Evolutionary conservation across 2,888 invertebrate species (phyloP).

Genomic region (Tiliacea citrago): DNA sequence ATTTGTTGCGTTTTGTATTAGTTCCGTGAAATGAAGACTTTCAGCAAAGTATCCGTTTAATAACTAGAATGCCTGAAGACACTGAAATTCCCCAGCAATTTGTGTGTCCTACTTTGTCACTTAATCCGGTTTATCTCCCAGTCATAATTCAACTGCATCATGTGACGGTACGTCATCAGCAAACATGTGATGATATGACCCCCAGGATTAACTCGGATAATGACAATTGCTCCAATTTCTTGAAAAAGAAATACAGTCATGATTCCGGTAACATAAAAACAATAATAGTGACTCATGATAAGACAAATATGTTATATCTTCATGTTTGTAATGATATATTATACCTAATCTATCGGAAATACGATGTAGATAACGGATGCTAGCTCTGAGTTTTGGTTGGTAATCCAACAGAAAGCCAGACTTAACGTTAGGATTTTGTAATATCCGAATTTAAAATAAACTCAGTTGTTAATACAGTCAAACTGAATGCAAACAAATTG

Average conservation of each 20-base stretch:
- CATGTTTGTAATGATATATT: neutral
- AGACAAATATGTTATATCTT: neutral
- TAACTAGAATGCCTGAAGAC: constrained; percentile 2
- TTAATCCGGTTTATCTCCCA: constrained; percentile 39
- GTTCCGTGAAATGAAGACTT: neutral
- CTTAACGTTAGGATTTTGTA: constrained; percentile 9
- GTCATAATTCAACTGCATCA: constrained; percentile 44
- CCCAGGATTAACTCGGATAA: constrained; percentile 36
- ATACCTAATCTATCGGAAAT: constrained; percentile 1
- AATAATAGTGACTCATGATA: neutral
- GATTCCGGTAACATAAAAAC: neutral
- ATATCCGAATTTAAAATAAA: constrained; percentile 29
- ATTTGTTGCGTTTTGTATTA: neutral
- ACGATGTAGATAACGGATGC: neutral
- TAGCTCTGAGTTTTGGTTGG: too few species aligned
- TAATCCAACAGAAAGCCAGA: neutral
- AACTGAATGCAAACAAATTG: constrained; percentile 37
- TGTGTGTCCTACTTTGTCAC: constrained; percentile 16
- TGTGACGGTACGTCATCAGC: constrained; percentile 37
- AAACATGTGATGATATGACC: constrained; percentile 12
- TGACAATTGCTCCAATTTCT: constrained; percentile 34
- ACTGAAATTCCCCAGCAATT: constrained; percentile 8
- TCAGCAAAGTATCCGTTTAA: neutral
- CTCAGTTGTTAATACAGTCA: constrained; percentile 21
- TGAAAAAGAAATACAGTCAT: constrained; percentile 9